Base-by-base conservation (phyloP, 2,888 invertebrate species). In the Ptilodon capucinus region DNA sequence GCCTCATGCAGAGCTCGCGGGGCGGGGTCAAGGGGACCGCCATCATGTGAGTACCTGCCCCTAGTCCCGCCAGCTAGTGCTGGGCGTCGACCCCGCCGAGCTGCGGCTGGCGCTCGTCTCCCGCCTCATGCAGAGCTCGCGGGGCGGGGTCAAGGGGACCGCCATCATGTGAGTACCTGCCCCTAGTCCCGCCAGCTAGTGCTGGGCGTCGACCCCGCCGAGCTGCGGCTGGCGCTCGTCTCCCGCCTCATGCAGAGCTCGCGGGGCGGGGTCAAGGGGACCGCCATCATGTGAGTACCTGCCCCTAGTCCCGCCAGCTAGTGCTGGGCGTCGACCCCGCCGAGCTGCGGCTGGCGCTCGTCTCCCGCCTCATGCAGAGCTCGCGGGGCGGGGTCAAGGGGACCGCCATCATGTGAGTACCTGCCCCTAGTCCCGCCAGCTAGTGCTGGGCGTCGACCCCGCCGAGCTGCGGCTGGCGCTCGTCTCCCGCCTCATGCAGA, bases 91-190 rank as follows among this genome's bases (percentile, higher is more conserved):
- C 9, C 5, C 18, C 7, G 8, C 3, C 13, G 5, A 2, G 34
- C 14, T 13, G 34, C 34, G 34, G 13, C 5, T 16, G 13, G 14
- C 14, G 34, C 34, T 98, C 13, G 94, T 96, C n/a, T 18, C 39
- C 21, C 39, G 39, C 13, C 39, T 21, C 19, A 13, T 19, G 19
- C 19, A 39, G 21, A 96, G 98, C 57, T 95, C 95, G 46, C 93
- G 97, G 57, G 98, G 97, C 8, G 98, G 98, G 11, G 88, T 95
- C 54, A 98, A 98, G 86, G 98, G 98, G 64, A 97, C 97, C 17
- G 95, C 97, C 43, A 98, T 97, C 59, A 96, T 97, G 97, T 96
- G 84, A 92, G 94, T 56, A 9, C 14, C n/a, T n/a, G n/a, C n/a
- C 13, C 97, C 14, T 7, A n/a, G 16, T 35, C 17, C 9, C 7